A percentile compares a stretch with the other conserved stretches of the same genome.
phyloP scores from a whole-genome alignment of 2,797 vertebrate species.

The Ptychadena robeensis region DNA sequence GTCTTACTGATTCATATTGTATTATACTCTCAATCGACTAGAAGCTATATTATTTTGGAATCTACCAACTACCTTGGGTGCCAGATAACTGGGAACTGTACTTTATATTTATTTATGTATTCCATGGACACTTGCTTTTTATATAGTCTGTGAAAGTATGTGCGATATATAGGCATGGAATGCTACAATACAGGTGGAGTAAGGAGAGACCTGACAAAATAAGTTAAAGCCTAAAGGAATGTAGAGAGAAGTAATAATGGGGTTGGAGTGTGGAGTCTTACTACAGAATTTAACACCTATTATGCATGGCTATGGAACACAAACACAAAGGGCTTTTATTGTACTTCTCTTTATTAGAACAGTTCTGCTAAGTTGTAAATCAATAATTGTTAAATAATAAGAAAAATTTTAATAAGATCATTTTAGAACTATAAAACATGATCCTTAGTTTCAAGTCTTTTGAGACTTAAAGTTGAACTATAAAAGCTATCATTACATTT shows the following conservation, averaged over 20 bases:
- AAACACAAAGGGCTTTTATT: background rate
- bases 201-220: slow-evolving; percentile 7
- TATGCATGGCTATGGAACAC: background rate
- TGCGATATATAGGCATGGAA: background rate
- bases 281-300: slow-evolving; percentile 14
- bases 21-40: too few species aligned
- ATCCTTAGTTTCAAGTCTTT: too few species aligned
- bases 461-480: too few species aligned
- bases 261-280: background rate
- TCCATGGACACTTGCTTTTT: background rate
- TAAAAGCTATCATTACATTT: too few species aligned
- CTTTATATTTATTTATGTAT: too few species aligned
- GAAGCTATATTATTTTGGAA: too few species aligned
- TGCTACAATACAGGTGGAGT: slow-evolving; percentile 31
- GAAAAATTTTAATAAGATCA: too few species aligned
- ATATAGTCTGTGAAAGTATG: background rate
- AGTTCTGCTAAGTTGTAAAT: background rate
- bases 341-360: background rate
- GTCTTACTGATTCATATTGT: too few species aligned
- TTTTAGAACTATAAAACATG: too few species aligned
- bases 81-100: too few species aligned
- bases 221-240: slow-evolving; percentile 7
- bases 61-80: too few species aligned
- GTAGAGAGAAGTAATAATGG: background rate
- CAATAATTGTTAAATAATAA: background rate